These are phyloP conservation scores for Alcedo quadribrachys DNA, from an alignment of 2,797 vertebrate species.

Conservation along the genomic window DNA sequence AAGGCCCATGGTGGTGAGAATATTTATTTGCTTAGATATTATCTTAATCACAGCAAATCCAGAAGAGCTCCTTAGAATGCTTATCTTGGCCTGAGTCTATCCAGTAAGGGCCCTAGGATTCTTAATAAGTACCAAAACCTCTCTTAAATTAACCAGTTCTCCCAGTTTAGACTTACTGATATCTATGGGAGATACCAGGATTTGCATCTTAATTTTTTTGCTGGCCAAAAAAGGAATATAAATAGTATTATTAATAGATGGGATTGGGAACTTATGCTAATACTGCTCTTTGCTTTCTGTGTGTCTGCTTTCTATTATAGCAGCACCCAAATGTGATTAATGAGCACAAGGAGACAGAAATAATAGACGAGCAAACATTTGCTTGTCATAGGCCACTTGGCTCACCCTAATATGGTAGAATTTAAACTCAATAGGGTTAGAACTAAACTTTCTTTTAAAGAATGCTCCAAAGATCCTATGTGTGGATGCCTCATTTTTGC, in stretches of 20 bases:
- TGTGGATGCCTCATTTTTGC: background rate
- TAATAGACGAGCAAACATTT: background rate
- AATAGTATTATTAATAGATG: background rate
- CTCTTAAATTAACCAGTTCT: constrained; percentile 1
- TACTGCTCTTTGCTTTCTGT: background rate
- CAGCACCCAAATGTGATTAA: background rate
- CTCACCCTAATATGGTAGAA: background rate
- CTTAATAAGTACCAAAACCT: constrained; percentile 22
- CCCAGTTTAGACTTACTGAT: background rate
- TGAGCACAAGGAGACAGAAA: background rate
- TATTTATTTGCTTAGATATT: constrained; percentile 53
- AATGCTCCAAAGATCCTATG: background rate
- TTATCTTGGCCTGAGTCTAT: constrained; percentile 35
- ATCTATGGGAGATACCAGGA: background rate
- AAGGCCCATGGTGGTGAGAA: background rate
- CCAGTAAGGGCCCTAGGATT: background rate
- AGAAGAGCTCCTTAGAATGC: constrained; percentile 23
- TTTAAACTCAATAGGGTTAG: background rate
- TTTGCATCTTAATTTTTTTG: constrained; percentile 34
- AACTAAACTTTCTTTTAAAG: background rate
- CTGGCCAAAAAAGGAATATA: background rate
- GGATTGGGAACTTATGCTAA: background rate
- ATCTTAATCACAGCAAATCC: constrained; percentile 45
- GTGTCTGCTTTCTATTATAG: background rate
- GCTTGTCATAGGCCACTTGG: background rate